These are phyloP conservation scores for Plemyria rubiginata DNA, from an alignment of 2,888 invertebrate species.

Conservation along the genomic window DNA sequence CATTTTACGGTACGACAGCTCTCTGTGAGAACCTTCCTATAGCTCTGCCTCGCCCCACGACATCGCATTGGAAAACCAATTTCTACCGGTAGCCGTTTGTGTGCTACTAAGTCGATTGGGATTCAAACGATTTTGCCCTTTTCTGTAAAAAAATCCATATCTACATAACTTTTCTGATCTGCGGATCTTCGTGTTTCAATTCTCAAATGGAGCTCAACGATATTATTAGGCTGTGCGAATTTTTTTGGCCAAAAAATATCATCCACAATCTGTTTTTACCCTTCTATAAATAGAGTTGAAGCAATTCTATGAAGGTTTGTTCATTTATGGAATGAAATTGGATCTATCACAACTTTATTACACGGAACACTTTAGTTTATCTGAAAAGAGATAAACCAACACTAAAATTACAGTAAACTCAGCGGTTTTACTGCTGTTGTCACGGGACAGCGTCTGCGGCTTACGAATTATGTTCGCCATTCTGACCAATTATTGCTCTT, in stretches of 20 bases:
- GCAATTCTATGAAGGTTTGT: conserved; percentile 21
- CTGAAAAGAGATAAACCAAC: conserved; percentile 39
- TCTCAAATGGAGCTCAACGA: conserved; percentile 27
- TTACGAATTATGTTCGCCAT: conserved; percentile 22
- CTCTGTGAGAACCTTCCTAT: conserved; percentile 41
- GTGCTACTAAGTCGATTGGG: conserved; percentile 69
- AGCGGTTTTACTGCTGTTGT: conserved; percentile 36
- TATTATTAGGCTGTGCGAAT: conserved; percentile 28
- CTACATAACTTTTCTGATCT: conserved; percentile 53
- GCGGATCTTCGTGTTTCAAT: conserved; percentile 36
- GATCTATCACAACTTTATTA: conserved; percentile 38
- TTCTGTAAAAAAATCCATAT: conserved; percentile 49
- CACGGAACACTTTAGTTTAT: conserved; percentile 39
- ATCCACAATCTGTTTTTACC: conserved; percentile 18
- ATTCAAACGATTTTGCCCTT: conserved; percentile 58
- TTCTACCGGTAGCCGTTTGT: conserved; percentile 62
- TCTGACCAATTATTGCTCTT: conserved; percentile 9
- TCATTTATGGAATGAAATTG: conserved; percentile 37
- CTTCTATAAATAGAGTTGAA: conserved; percentile 23
- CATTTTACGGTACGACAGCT: conserved; percentile 76
- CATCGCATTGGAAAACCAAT: conserved; percentile 71
- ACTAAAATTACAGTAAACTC: conserved; percentile 41
- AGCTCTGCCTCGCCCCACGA: conserved; percentile 41
- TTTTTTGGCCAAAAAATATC: conserved; percentile 1
- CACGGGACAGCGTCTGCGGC: conserved; percentile 22